Percentiles rank a stretch among this genome's conserved stretches.
phyloP scores from a whole-genome alignment of 2,113 vertebrate species.

The Brachionichthys hirsutus region DNA sequence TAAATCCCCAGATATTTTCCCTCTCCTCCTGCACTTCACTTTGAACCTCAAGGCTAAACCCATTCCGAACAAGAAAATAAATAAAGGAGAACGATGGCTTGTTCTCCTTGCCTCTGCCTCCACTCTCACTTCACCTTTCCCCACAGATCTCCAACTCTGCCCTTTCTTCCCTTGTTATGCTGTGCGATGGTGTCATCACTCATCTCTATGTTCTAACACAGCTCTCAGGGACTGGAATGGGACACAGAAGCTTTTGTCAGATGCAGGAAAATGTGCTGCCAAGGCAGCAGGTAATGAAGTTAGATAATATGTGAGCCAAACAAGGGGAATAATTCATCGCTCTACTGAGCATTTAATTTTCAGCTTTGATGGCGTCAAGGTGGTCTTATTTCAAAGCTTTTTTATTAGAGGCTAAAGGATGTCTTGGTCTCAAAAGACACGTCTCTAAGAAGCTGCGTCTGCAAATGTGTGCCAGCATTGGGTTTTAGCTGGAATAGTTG shows the following conservation, averaged over 20 bases:
- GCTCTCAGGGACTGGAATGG: constrained; percentile 26
- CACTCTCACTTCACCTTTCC: constrained; percentile 13
- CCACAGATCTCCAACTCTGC: constrained; percentile 7
- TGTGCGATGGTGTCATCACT: constrained; percentile 13
- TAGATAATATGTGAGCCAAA: constrained; percentile 54
- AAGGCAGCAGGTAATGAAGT: constrained; percentile 43
- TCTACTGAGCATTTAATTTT: constrained; percentile 71
- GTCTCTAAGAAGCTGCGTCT: constrained; percentile 27
- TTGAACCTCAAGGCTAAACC: constrained; percentile 43
- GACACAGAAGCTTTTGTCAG: constrained; percentile 39
- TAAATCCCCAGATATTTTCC: constrained; percentile 49
- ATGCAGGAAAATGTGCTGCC: constrained; percentile 37
- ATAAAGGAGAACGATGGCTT: constrained; percentile 31
- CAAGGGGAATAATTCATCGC: constrained; percentile 60
- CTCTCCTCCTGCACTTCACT: constrained; percentile 42
- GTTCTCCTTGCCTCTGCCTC: constrained; percentile 6
- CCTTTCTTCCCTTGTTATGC: not conserved
- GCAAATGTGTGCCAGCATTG: constrained; percentile 27
- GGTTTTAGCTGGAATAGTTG: constrained; percentile 1
- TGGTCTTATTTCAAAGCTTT: constrained; percentile 9
- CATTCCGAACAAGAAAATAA: constrained; percentile 46
- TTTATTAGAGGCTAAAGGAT: constrained; percentile 43
- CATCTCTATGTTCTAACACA: not conserved
- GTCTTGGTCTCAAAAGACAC: constrained; percentile 33
- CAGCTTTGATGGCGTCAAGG: constrained; percentile 62